Evolutionary conservation across 2,888 invertebrate species (phyloP).

Genomic region (Danaus chrysippus): DNA sequence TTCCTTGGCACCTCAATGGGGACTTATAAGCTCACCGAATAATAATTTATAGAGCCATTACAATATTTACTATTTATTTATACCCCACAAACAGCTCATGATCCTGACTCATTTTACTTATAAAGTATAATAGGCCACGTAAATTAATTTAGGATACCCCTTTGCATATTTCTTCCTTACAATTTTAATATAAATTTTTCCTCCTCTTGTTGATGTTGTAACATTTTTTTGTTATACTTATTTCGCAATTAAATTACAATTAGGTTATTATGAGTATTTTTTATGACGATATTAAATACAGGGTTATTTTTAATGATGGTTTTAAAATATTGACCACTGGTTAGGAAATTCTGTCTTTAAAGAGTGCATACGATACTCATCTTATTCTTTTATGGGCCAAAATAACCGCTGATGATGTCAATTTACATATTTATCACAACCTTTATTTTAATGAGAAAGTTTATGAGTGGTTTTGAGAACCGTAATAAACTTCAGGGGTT

Average conservation of each 20-base stretch:
- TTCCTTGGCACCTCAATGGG: constrained; percentile 23
- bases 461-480: neutral
- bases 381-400: too few species aligned
- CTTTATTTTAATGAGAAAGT: constrained; percentile 1
- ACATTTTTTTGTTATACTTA: too few species aligned
- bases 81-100: constrained; percentile 23
- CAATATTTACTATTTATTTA: constrained; percentile 43
- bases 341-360: too few species aligned
- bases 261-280: too few species aligned
- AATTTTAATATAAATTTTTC: neutral
- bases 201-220: too few species aligned
- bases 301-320: too few species aligned
- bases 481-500: constrained; percentile 12
- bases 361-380: too few species aligned
- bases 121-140: constrained; percentile 21
- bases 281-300: too few species aligned
- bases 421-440: neutral
- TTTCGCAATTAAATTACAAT: too few species aligned
- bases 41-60: constrained; percentile 38
- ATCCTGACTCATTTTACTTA: constrained; percentile 18
- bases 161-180: constrained; percentile 21
- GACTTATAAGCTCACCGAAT: constrained; percentile 32
- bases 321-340: too few species aligned
- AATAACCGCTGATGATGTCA: too few species aligned
- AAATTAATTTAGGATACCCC: constrained; percentile 24